Evolutionary conservation across 2,113 vertebrate species (phyloP).

Genomic region (Terrapene triunguis): DNA sequence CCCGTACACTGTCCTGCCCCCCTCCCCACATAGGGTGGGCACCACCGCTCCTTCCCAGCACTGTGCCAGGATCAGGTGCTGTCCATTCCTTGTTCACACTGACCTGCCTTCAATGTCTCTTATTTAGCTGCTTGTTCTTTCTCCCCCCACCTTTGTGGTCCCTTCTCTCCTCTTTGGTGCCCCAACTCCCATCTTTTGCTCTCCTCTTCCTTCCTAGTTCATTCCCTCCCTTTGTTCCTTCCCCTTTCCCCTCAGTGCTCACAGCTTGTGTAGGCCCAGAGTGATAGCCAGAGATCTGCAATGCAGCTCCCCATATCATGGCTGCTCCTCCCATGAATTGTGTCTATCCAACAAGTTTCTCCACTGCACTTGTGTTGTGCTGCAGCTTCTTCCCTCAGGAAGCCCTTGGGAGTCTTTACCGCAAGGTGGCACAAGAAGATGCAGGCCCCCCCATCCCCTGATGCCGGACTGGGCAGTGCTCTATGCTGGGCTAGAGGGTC

Average conservation of each 20-base stretch:
- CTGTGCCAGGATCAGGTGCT: background rate
- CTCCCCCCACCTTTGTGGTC: background rate
- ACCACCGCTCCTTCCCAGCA: background rate
- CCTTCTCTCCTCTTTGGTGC: background rate
- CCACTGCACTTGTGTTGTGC: background rate
- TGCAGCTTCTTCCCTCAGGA: background rate
- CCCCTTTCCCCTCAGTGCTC: background rate
- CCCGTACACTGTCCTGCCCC: background rate
- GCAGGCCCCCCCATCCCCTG: background rate
- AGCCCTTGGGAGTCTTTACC: background rate
- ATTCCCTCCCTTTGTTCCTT: background rate
- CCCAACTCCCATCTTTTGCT: background rate
- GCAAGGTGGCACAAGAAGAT: background rate
- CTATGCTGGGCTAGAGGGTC: background rate
- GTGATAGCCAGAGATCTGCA: background rate
- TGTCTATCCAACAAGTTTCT: background rate
- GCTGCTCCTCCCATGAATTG: background rate
- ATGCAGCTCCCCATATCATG: background rate
- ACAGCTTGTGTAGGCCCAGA: background rate
- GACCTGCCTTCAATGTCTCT: background rate
- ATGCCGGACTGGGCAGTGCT: rapidly evolving
- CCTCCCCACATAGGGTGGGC: no score
- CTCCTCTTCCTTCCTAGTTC: background rate
- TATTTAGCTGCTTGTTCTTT: background rate
- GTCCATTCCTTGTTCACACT: background rate